Conservation (phyloP, 2,797 vertebrate species). For the Neomorphus geoffroyi region DNA sequence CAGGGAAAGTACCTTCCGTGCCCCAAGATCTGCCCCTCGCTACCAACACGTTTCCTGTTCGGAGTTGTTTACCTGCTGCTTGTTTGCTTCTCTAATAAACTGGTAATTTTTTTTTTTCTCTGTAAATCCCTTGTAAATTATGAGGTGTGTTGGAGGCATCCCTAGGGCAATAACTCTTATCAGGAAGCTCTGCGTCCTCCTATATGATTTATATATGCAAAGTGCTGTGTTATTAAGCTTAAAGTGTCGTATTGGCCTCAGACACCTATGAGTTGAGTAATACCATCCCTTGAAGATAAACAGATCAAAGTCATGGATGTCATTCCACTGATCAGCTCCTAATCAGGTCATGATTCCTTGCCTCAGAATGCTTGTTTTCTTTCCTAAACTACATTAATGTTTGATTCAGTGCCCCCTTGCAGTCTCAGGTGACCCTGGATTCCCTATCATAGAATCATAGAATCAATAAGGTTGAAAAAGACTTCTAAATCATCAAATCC, state of each 20-base stretch:
- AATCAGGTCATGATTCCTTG: not conserved
- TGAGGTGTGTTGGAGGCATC: not conserved
- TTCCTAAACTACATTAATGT: accelerated
- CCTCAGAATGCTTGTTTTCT: not conserved
- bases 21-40: not conserved
- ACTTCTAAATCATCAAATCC: too few species aligned
- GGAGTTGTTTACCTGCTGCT: not conserved
- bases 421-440: not conserved
- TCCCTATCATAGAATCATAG: too few species aligned
- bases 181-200: not conserved
- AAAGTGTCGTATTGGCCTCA: not conserved
- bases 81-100: not conserved
- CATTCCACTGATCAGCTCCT: not conserved
- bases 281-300: not conserved
- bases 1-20: not conserved
- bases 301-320: not conserved
- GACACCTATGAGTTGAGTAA: slow-evolving; percentile 1
- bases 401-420: not conserved
- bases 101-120: not conserved
- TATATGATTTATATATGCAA: not conserved
- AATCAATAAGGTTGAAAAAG: too few species aligned
- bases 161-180: not conserved
- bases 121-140: not conserved
- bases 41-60: not conserved
- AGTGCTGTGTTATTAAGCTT: not conserved